Evolutionary conservation across 2,113 vertebrate genomes (phyloP).

Genomic region (Crotalus viridis): DNA sequence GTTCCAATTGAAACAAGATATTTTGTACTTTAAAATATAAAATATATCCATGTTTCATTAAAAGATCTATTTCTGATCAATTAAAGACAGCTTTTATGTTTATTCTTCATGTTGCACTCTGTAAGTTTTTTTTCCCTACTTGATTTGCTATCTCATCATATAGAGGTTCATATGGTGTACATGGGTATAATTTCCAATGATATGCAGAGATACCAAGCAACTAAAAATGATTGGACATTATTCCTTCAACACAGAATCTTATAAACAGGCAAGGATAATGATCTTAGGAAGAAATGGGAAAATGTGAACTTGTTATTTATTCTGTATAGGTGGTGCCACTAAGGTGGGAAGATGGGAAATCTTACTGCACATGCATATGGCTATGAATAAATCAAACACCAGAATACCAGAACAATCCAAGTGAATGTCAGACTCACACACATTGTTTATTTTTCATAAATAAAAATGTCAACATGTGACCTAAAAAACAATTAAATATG

Average conservation of each 20-base stretch:
- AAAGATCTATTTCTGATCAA: not conserved
- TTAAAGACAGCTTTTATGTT: not conserved
- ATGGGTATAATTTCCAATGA: not conserved
- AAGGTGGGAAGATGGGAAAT: slow-evolving; percentile 40
- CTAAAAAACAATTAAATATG: not conserved
- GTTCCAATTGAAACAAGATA: slow-evolving; percentile 31
- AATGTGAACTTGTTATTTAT: not conserved
- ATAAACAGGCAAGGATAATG: not conserved
- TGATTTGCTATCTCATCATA: not conserved
- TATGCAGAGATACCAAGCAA: not conserved
- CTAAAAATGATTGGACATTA: not conserved
- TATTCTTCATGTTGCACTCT: not conserved
- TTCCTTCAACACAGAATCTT: not conserved
- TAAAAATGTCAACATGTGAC: slow-evolving; percentile 36
- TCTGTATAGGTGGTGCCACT: slow-evolving; percentile 2
- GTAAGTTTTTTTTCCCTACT: not conserved
- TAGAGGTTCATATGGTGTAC: not conserved
- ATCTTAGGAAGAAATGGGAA: not conserved
- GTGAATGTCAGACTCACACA: slow-evolving; percentile 10
- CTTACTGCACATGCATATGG: not conserved
- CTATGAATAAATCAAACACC: not conserved
- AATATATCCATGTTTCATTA: not conserved
- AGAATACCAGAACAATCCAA: slow-evolving; percentile 29
- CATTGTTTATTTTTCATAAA: slow-evolving; percentile 31
- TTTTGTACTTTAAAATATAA: not conserved